Evolutionary conservation across 2,888 invertebrate genomes (phyloP).

Genomic region (Chesias legatella): DNA sequence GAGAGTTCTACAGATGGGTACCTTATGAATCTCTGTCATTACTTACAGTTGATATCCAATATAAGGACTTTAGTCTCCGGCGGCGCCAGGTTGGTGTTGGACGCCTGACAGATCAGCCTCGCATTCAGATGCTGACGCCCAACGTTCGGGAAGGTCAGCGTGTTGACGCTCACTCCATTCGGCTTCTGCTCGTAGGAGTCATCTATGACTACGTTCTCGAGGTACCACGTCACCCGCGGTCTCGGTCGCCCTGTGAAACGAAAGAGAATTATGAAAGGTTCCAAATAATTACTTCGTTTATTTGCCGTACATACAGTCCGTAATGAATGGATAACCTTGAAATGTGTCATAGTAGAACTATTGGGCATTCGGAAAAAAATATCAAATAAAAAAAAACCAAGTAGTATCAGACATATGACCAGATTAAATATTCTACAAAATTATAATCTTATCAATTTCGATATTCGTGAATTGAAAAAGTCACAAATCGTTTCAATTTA

Average conservation of each 20-base stretch:
- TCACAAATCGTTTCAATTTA: conserved; percentile 6
- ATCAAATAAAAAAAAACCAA: too few species aligned
- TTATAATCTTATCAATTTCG: too few species aligned
- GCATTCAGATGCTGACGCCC: conserved; percentile 91
- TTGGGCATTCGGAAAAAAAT: too few species aligned
- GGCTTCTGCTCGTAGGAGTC: conserved; percentile 87
- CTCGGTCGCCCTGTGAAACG: conserved; percentile 84
- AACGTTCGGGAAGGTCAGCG: conserved; percentile 88
- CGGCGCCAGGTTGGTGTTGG: conserved; percentile 90
- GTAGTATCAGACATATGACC: too few species aligned
- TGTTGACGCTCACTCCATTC: conserved; percentile 88
- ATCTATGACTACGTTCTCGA: conserved; percentile 91
- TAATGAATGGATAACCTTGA: too few species aligned
- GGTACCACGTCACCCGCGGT: conserved; percentile 91
- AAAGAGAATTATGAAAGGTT: too few species aligned
- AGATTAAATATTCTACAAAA: too few species aligned
- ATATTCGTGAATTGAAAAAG: not conserved
- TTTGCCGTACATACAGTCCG: too few species aligned
- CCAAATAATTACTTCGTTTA: too few species aligned
- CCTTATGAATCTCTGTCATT: too few species aligned
- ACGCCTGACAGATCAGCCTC: conserved; percentile 91
- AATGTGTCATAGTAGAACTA: too few species aligned
- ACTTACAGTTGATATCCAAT: conserved; percentile 93
- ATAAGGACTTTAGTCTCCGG: conserved; percentile 89
- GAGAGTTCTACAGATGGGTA: too few species aligned